Conservation (phyloP, 53 echinoderm and acorn worm species). For the Patiria pectinifera region DNA sequence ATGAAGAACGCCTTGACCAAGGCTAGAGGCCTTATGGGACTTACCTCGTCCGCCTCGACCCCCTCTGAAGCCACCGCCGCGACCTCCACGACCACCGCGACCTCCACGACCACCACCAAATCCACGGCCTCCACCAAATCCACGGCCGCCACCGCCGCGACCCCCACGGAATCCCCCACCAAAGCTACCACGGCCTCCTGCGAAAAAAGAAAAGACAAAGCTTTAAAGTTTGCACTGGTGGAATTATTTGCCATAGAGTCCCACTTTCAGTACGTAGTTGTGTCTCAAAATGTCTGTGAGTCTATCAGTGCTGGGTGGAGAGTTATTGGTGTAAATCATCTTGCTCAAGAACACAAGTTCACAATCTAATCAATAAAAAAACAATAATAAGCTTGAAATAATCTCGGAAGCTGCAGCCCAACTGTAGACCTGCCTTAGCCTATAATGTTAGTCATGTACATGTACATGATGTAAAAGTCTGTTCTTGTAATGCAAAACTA, state of each 20-base stretch:
- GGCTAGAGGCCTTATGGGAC: neutral
- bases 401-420: too few relatives aligned
- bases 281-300: neutral
- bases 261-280: neutral
- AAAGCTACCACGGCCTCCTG: constrained; percentile 48
- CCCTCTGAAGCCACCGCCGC: constrained; percentile 56
- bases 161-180: constrained; percentile 64
- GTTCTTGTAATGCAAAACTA: too few relatives aligned
- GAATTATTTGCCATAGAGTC: neutral
- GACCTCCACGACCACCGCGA: constrained; percentile 33
- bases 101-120: constrained; percentile 35
- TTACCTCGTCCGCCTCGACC: constrained; percentile 45
- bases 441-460: too few relatives aligned
- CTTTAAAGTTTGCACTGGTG: too few relatives aligned
- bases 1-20: too few relatives aligned
- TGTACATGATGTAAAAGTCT: too few relatives aligned
- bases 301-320: neutral
- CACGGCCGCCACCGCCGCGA: constrained; percentile 56
- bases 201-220: neutral
- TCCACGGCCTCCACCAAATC: constrained; percentile 50
- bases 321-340: neutral
- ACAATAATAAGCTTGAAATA: too few relatives aligned
- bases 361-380: neutral
- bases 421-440: too few relatives aligned
- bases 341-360: neutral